Evolutionary conservation across 2,113 vertebrate species (phyloP).

Genomic region (Phalacrocorax pelagicus): DNA sequence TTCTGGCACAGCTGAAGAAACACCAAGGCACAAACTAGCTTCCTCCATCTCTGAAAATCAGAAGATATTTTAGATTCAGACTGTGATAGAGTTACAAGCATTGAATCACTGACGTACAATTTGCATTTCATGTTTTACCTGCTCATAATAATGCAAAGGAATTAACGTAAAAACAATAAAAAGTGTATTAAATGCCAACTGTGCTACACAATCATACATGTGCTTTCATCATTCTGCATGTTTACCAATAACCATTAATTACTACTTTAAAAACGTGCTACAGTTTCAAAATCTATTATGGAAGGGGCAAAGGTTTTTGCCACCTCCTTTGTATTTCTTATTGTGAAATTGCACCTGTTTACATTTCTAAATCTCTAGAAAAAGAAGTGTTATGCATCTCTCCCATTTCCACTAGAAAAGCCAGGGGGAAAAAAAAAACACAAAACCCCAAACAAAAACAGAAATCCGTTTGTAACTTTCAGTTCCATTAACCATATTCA

Average conservation of each 20-base stretch:
- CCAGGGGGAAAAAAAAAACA: not conserved
- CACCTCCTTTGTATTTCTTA: not conserved
- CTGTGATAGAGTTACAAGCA: not conserved
- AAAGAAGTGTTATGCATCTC: slow-evolving; percentile 10
- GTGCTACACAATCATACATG: slow-evolving; percentile 50
- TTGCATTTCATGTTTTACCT: slow-evolving; percentile 55
- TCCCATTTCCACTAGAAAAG: slow-evolving; percentile 18
- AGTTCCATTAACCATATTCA: slow-evolving; percentile 66
- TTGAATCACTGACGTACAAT: not conserved
- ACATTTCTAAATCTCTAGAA: slow-evolving; percentile 13
- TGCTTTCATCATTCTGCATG: slow-evolving; percentile 51
- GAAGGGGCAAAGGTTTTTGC: slow-evolving; percentile 19
- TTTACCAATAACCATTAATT: slow-evolving; percentile 65
- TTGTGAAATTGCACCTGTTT: slow-evolving; percentile 54
- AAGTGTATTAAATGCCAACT: slow-evolving; percentile 75
- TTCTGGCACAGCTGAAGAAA: slow-evolving; percentile 91
- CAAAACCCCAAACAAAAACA: not conserved
- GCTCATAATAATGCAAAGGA: slow-evolving; percentile 42
- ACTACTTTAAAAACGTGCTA: slow-evolving; percentile 60
- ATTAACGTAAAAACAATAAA: slow-evolving; percentile 70
- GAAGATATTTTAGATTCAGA: slow-evolving; percentile 66
- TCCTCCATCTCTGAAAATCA: slow-evolving; percentile 93
- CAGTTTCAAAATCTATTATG: slow-evolving; percentile 56
- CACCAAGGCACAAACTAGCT: slow-evolving; percentile 99
- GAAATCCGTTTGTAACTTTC: slow-evolving; percentile 64